Evolutionary conservation across 2,888 invertebrate species (phyloP).

Genomic region (Eulithis prunata): DNA sequence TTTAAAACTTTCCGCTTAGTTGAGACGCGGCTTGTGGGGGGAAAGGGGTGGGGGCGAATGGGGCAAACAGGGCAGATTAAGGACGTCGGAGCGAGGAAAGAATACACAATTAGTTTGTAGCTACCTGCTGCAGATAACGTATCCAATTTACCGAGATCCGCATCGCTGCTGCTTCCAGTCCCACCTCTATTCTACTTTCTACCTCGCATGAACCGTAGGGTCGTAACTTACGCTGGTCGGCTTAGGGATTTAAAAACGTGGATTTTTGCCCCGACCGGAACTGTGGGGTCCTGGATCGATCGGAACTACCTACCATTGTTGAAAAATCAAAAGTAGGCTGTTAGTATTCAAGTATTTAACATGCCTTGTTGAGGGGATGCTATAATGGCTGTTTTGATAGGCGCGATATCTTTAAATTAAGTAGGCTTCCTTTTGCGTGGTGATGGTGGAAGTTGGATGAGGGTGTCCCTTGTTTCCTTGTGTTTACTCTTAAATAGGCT

Average conservation of each 20-base stretch:
- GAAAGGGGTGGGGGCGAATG: conserved; percentile 57
- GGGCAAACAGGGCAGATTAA: conserved; percentile 77
- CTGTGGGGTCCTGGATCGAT: conserved; percentile 77
- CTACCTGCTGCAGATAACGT: conserved; percentile 81
- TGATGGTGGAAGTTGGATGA: conserved; percentile 28
- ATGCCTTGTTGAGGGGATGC: conserved; percentile 52
- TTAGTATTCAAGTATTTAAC: conserved; percentile 75
- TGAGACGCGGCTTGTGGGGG: conserved; percentile 61
- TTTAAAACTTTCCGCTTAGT: conserved; percentile 81
- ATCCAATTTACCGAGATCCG: conserved; percentile 66
- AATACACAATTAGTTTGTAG: conserved; percentile 83
- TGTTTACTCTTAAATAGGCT: conserved; percentile 27
- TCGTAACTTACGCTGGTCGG: conserved; percentile 62
- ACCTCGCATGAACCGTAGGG: conserved; percentile 47
- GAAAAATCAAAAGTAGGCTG: conserved; percentile 79
- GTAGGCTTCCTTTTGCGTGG: conserved; percentile 41
- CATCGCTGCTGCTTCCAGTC: conserved; percentile 50
- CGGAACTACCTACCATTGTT: conserved; percentile 75
- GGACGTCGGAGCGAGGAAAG: conserved; percentile 82
- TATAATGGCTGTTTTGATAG: conserved; percentile 45
- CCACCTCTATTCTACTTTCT: conserved; percentile 45
- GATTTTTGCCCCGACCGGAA: conserved; percentile 77
- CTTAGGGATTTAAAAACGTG: conserved; percentile 77
- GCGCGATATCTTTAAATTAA: conserved; percentile 46
- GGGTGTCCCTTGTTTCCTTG: conserved; percentile 32